These are phyloP conservation scores for Esox masquinongy DNA, from an alignment of 2,797 vertebrate genomes.

Conservation along the genomic window DNA sequence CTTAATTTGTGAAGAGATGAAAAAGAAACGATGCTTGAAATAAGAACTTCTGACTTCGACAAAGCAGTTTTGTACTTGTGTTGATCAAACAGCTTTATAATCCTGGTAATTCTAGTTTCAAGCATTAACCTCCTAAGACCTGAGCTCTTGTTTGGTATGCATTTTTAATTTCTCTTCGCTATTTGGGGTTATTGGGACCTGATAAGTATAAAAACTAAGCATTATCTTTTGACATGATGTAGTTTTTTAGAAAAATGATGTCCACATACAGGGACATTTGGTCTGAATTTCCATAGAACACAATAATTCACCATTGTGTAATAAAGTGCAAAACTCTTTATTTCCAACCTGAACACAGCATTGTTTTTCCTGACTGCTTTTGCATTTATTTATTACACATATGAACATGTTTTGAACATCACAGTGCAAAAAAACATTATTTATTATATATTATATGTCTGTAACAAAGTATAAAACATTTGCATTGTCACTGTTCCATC, in stretches of 20 bases:
- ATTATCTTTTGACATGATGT: neutral
- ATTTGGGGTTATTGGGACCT: no score
- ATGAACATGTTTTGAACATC: constrained; percentile 16
- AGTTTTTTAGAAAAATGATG: neutral
- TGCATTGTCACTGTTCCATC: no score
- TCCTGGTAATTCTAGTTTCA: no score
- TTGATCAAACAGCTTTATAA: no score
- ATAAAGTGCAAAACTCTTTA: constrained; percentile 9
- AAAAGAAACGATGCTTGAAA: no score
- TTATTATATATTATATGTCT: neutral
- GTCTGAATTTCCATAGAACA: constrained; percentile 6
- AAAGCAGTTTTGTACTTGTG: no score
- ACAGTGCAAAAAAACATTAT: neutral
- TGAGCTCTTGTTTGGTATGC: no score
- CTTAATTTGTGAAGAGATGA: no score
- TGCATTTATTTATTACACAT: constrained; percentile 10
- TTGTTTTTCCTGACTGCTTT: constrained; percentile 15
- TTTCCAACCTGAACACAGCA: constrained; percentile 7
- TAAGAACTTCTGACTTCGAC: no score
- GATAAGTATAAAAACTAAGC: constrained; percentile 13
- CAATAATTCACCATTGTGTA: constrained; percentile 17
- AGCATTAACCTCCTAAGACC: no score
- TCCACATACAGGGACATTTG: constrained; percentile 3
- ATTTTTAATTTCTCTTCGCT: no score
- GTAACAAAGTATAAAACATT: constrained; percentile 8